Evolutionary conservation across 1,140 invertebrate genomes (phyloP), one percentile per base, ranked within the genome.

Genomic region (Macrobrachium nipponense): DNA sequence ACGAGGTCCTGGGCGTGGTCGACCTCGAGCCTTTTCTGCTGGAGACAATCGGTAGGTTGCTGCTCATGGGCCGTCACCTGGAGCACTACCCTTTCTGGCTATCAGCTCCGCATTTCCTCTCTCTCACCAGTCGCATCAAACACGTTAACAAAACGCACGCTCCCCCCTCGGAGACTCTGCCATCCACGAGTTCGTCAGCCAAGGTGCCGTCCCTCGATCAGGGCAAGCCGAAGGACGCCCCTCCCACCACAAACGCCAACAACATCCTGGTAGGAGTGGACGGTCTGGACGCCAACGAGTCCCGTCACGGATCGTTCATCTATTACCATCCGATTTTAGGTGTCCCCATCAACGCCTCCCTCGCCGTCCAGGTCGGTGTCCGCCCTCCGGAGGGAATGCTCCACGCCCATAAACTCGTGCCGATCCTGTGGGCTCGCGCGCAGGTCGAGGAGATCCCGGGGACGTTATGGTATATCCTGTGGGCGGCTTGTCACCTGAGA

Each of bases 261-360:
- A 87, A 87, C 61, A 44, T 73, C 15, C 27, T 86, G 68, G 36
- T 80, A 18, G 84, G 84, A 5, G 82, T 89, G 60, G 86, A 85
- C 2, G 88, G 88, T 14, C 66, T 89, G 44, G 59, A 72, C 15
- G 85, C 88, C 11, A 83, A 85, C 62, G 77, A 85, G 80, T 68
- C 72, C n/a, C 59, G 80, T 23, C 88, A 89, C 66, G 88, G 88
- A 17, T 89, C 88, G 12, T 89, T 89, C 61, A 78, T 89, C 62
- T 87, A 89, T 78, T 89, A 89, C 72, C 88, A 89, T 77, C 88
- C 88, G 17, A 82, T 89, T 59, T 79, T 89, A 60, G 88, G 88
- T 1, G 88, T 87, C 14, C 88, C 88, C 58, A 87, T 89, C 43
- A 89, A 89, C 68, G 88, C 88, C 60, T 89, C 88, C 18, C 77